Conservation (phyloP, 2,797 vertebrate genomes). For the Champsocephalus gunnari region DNA sequence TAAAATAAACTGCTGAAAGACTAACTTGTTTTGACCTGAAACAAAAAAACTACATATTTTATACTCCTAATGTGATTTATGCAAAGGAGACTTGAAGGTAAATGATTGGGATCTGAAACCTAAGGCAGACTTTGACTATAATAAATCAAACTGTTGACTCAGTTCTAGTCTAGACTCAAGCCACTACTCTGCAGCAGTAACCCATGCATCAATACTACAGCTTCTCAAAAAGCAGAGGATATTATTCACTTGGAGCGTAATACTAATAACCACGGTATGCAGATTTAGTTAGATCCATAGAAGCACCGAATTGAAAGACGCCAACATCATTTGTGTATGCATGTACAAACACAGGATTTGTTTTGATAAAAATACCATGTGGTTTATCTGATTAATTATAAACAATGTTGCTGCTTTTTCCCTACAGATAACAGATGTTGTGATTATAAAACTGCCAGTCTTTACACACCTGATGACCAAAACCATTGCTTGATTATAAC, state of each 20-base stretch:
- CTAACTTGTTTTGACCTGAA: conserved; percentile 1
- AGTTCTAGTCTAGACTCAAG: conserved; percentile 31
- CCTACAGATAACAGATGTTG: conserved; percentile 58
- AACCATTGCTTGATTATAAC: conserved; percentile 40
- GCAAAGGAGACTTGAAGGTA: conserved; percentile 34
- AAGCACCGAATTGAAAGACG: conserved; percentile 2
- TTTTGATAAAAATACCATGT: conserved; percentile 2
- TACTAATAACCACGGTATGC: conserved; percentile 6
- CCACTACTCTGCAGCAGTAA: conserved; percentile 31
- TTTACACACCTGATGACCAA: conserved; percentile 60
- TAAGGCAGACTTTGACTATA: conserved; percentile 41
- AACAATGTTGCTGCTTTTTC: conserved; percentile 20
- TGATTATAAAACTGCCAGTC: conserved; percentile 55
- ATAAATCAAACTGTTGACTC: conserved; percentile 63
- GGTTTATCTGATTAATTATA: conserved; percentile 39
- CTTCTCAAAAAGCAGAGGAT: conserved; percentile 32
- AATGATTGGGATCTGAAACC: conserved; percentile 52
- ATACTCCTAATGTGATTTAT: conserved; percentile 33
- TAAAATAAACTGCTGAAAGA: conserved; percentile 1
- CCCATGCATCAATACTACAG: conserved; percentile 51
- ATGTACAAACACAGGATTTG: conserved; percentile 1
- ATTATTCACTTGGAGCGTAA: conserved; percentile 31
- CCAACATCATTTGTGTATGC: neutral
- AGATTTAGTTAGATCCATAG: conserved; percentile 16
- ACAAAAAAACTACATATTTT: conserved; percentile 18